Conservation (phyloP, 2,113 vertebrate genomes). For the Sinocyclocheilus grahami region DNA sequence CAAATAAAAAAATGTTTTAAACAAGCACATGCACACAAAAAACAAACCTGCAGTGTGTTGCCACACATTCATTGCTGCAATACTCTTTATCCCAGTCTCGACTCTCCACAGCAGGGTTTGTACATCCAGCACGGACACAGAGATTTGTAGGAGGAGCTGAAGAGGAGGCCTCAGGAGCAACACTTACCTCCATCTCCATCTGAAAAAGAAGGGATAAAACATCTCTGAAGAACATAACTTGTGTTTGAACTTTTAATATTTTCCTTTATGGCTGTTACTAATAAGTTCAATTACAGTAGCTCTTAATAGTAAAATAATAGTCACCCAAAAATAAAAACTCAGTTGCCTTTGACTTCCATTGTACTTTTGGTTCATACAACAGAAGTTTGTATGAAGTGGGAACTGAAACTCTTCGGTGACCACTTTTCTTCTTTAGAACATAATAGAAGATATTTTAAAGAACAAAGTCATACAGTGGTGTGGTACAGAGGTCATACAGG, state of each 20-base stretch:
- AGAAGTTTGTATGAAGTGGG: too few relatives aligned
- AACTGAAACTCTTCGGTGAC: too few relatives aligned
- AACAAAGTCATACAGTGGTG: not conserved
- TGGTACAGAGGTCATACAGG: too few relatives aligned
- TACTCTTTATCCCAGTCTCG: slow-evolving; percentile 93
- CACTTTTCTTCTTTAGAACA: too few relatives aligned
- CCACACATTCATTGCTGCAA: slow-evolving; percentile 93
- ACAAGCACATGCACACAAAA: not conserved
- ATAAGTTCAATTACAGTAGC: too few relatives aligned
- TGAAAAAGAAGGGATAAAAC: slow-evolving; percentile 55
- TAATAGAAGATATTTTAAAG: too few relatives aligned
- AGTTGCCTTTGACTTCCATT: too few relatives aligned
- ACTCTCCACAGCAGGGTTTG: slow-evolving; percentile 83
- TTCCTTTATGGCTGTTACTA: not conserved
- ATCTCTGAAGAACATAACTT: not conserved
- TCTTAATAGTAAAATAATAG: too few relatives aligned
- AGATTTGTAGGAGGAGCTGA: slow-evolving; percentile 67
- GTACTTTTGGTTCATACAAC: too few relatives aligned
- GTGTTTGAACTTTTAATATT: not conserved
- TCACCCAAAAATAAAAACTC: too few relatives aligned
- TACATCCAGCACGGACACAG: slow-evolving; percentile 86
- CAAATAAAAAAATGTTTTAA: not conserved
- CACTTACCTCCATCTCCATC: slow-evolving; percentile 87
- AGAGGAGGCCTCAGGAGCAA: slow-evolving; percentile 70
- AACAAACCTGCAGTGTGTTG: slow-evolving; percentile 87